A percentile compares a stretch with the other conserved stretches of the same genome.
Evolutionary conservation across 2,113 vertebrate species (phyloP).

Genomic region (Pachypanchax playfairii): DNA sequence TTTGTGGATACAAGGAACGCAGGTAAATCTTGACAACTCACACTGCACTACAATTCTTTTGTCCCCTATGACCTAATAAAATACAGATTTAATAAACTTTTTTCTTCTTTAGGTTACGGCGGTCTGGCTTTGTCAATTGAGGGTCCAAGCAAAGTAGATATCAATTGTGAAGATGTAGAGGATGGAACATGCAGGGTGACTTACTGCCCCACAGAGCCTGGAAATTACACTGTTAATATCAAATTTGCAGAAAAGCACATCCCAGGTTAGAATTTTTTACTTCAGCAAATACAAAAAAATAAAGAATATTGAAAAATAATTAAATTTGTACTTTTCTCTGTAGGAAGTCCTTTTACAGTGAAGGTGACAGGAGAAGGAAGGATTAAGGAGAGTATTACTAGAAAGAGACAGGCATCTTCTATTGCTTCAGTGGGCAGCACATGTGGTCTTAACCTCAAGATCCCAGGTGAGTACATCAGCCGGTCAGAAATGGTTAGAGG

Average conservation of each 20-base stretch:
- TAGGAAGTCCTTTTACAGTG: slow-evolving; percentile 96
- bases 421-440: slow-evolving; percentile 94
- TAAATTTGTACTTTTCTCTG: not conserved
- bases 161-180: slow-evolving; percentile 95
- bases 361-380: slow-evolving; percentile 95
- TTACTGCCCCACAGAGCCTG: slow-evolving; percentile 95
- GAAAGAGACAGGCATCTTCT: slow-evolving; percentile 91
- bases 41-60: not conserved
- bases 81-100: not conserved
- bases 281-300: not conserved
- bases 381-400: slow-evolving; percentile 95
- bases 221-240: slow-evolving; percentile 95
- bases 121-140: slow-evolving; percentile 93
- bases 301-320: not conserved
- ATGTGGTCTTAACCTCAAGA: slow-evolving; percentile 97
- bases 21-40: slow-evolving; percentile 72
- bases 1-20: slow-evolving; percentile 95
- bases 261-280: slow-evolving; percentile 79
- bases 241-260: slow-evolving; percentile 97
- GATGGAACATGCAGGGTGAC: slow-evolving; percentile 95
- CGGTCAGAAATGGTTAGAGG: slow-evolving; percentile 6
- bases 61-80: rapidly evolving
- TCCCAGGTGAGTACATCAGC: slow-evolving; percentile 84
- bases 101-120: slow-evolving; percentile 86
- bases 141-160: slow-evolving; percentile 98